phyloP scores from a whole-genome alignment of 2,797 vertebrate genomes.

The Protosalanx chinensis region DNA sequence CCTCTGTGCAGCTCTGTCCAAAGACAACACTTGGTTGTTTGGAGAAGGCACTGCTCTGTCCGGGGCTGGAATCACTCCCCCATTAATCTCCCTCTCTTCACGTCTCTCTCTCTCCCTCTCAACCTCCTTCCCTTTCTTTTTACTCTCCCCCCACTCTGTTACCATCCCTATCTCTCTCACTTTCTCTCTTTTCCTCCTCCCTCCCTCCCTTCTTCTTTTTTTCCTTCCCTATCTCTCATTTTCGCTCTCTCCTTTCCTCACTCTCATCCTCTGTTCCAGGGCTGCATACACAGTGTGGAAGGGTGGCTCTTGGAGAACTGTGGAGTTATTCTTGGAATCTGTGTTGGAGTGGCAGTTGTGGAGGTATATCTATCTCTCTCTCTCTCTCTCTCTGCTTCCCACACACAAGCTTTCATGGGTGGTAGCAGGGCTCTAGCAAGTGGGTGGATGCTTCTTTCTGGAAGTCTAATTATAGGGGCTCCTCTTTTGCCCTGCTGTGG shows the following conservation, averaged over 20 bases:
- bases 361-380: constrained; percentile 71
- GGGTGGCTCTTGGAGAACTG: constrained; percentile 85
- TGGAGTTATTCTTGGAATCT: constrained; percentile 88
- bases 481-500: background rate
- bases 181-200: background rate
- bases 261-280: constrained; percentile 62
- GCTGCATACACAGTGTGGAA: constrained; percentile 81
- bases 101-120: background rate
- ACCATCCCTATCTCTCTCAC: background rate
- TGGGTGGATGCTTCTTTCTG: background rate
- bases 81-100: background rate
- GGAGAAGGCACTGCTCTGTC: constrained; percentile 57
- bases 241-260: background rate
- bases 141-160: background rate
- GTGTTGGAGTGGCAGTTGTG: constrained; percentile 79
- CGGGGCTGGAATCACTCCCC: constrained; percentile 46
- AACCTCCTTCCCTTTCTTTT: background rate
- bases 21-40: constrained; percentile 61
- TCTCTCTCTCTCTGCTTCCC: constrained; percentile 10
- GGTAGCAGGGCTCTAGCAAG: background rate
- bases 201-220: constrained; percentile 33
- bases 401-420: background rate
- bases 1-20: constrained; percentile 43
- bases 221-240: background rate
- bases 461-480: background rate